Conservation (phyloP, 2,113 vertebrate genomes). For the Macroglossus sobrinus region DNA sequence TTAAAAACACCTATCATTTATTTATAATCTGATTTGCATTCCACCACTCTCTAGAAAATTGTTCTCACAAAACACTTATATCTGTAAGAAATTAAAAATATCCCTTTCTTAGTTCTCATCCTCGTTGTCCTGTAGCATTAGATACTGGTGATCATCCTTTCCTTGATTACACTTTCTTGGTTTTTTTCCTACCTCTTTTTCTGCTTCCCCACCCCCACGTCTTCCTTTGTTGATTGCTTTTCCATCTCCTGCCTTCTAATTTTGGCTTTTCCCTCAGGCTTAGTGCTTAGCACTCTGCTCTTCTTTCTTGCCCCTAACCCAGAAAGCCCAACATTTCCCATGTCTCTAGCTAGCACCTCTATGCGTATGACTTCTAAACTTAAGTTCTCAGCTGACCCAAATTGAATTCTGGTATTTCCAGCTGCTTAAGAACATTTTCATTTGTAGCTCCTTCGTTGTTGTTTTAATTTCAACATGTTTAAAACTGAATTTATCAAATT, state of each 20-base stretch:
- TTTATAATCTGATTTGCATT: neutral
- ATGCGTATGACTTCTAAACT: neutral
- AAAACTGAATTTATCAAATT: neutral
- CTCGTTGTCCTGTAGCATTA: neutral
- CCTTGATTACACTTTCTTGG: neutral
- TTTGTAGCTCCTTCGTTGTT: neutral
- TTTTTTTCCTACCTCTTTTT: neutral
- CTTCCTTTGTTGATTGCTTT: conserved; percentile 46
- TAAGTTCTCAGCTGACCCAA: conserved; percentile 26
- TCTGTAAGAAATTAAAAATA: neutral
- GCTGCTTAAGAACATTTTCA: conserved; percentile 24
- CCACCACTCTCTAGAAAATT: neutral
- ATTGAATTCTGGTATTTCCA: conserved; percentile 37
- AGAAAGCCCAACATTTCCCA: conserved; percentile 22
- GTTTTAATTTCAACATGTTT: conserved; percentile 38
- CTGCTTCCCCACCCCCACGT: neutral
- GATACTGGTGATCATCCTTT: neutral
- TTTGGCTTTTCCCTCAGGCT: conserved; percentile 39
- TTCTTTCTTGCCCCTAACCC: conserved; percentile 17
- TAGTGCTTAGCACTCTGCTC: conserved; percentile 11
- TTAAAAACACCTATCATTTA: neutral
- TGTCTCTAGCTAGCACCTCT: conserved; percentile 36
- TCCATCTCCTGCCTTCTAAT: conserved; percentile 45
- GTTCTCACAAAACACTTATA: neutral
- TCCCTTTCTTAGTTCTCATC: neutral